Evolutionary conservation across 2,113 vertebrate species (phyloP).

Genomic region (Emydura subglobosa): DNA sequence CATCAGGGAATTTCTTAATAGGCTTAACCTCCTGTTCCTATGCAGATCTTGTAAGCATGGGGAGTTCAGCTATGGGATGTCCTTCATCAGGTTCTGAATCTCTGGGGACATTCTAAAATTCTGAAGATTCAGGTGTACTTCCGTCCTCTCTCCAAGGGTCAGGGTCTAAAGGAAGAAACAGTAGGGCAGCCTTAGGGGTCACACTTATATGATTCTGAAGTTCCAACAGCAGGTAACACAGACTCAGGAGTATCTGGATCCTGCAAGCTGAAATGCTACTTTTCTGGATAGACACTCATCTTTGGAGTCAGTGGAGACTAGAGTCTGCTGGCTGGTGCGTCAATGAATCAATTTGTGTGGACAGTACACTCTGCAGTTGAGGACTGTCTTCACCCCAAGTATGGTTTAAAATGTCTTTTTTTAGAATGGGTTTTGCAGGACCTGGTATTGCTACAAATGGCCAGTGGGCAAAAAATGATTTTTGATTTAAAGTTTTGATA

Average conservation of each 20-base stretch:
- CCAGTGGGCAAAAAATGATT: background rate
- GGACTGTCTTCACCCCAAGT: background rate
- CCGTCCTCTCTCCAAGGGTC: conserved; percentile 13
- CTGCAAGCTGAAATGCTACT: conserved; percentile 16
- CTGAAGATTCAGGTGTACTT: background rate
- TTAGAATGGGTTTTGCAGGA: background rate
- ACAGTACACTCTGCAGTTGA: background rate
- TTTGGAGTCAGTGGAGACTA: background rate
- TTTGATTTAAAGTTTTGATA: background rate
- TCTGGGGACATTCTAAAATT: conserved; percentile 5
- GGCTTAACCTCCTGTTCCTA: fast-evolving
- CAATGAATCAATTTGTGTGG: background rate
- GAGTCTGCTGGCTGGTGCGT: background rate
- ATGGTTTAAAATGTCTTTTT: background rate
- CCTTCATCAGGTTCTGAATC: background rate
- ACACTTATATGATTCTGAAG: background rate
- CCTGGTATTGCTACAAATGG: background rate
- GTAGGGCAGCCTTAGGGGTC: background rate
- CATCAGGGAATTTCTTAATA: background rate
- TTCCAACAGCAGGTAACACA: background rate
- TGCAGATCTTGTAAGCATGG: background rate
- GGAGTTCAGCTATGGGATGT: background rate
- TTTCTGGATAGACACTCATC: background rate
- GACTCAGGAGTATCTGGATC: background rate
- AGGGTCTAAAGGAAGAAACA: conserved; percentile 31